Evolutionary conservation across 2,888 invertebrate genomes (phyloP).

Genomic region (Drosophila hamatofila): DNA sequence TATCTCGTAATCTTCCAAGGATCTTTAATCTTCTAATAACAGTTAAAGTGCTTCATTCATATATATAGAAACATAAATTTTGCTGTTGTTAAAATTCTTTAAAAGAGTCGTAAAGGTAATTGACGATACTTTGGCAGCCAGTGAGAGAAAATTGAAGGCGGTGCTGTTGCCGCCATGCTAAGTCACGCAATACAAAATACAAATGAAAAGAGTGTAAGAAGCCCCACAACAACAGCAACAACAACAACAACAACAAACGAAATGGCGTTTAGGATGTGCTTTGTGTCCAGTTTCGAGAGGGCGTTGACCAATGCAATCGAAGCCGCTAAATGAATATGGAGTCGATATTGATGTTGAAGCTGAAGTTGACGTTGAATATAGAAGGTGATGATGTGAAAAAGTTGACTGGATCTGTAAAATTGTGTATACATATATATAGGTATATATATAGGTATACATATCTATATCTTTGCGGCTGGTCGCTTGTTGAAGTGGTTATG

Average conservation of each 20-base stretch:
- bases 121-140: constrained; percentile 59
- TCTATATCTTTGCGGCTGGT: constrained; percentile 2
- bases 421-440: not conserved
- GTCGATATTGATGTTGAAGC: constrained; percentile 3
- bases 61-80: not conserved
- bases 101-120: constrained; percentile 66
- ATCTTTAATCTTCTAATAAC: not conserved
- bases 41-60: no score
- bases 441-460: not conserved
- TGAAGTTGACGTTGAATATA: not conserved
- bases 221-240: constrained; percentile 26
- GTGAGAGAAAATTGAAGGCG: constrained; percentile 62
- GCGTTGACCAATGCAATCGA: constrained; percentile 63
- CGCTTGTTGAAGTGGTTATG: constrained; percentile 15
- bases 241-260: constrained; percentile 21
- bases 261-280: constrained; percentile 52
- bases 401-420: constrained; percentile 1
- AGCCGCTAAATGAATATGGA: constrained; percentile 30
- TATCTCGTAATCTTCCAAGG: not conserved
- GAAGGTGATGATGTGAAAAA: constrained; percentile 26
- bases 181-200: constrained; percentile 47
- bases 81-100: constrained; percentile 3
- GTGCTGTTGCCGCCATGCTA: constrained; percentile 48
- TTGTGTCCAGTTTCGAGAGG: constrained; percentile 37
- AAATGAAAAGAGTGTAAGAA: constrained; percentile 28